Conservation (phyloP, 2,888 invertebrate genomes). For the Xylocampa areola region DNA sequence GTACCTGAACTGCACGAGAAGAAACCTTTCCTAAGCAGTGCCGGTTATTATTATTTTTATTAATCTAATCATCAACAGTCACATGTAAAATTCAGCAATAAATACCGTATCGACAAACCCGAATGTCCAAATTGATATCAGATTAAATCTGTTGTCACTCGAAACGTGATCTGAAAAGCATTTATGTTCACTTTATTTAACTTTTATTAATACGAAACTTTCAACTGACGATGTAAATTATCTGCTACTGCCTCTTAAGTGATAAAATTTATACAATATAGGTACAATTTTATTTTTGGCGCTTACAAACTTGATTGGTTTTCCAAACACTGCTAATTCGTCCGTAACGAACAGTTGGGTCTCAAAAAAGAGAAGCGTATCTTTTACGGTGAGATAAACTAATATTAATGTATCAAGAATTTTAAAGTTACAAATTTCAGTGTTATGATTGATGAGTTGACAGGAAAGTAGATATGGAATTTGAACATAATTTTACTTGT, state of each 20-base stretch:
- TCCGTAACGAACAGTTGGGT: conserved; percentile 19
- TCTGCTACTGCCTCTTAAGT: conserved; percentile 49
- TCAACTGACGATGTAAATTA: conserved; percentile 50
- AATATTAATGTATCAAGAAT: conserved; percentile 24
- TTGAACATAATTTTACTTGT: background rate
- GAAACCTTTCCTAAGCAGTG: too few relatives aligned
- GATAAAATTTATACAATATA: conserved; percentile 43
- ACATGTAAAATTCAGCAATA: conserved; percentile 6
- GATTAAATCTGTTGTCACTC: conserved; percentile 45
- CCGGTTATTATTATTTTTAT: too few relatives aligned
- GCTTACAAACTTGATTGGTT: conserved; percentile 56
- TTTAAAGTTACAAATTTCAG: conserved; percentile 19
- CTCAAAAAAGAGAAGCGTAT: conserved; percentile 28
- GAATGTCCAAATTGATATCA: conserved; percentile 40
- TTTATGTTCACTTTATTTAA: conserved; percentile 48
- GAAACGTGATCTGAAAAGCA: conserved; percentile 43
- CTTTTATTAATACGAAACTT: conserved; percentile 19
- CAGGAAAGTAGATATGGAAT: conserved; percentile 12
- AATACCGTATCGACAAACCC: conserved; percentile 19
- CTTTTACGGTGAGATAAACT: conserved; percentile 14
- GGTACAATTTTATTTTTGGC: conserved; percentile 44
- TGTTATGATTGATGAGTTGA: conserved; percentile 14
- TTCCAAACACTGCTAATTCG: conserved; percentile 48
- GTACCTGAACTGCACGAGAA: too few relatives aligned
- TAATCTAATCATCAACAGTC: conserved; percentile 3